Base-by-base conservation (phyloP, 1,140 invertebrate species). In the Nasonia longicornis region DNA sequence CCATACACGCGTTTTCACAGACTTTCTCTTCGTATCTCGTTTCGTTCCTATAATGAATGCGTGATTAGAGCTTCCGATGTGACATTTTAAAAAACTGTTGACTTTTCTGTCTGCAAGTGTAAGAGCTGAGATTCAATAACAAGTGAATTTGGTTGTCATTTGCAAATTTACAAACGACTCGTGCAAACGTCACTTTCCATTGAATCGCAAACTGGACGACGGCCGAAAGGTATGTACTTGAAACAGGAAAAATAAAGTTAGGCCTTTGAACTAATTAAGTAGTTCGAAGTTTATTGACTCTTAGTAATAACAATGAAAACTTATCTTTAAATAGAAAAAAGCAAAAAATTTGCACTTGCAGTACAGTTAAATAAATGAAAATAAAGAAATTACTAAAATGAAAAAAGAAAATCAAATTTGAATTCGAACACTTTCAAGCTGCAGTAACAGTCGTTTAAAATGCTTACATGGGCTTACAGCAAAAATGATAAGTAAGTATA, bases 181-280 rank as follows among this genome's bases (percentile, higher is more conserved):
- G 16, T 48, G 22, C 12, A 58, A 2, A 42, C 12, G 14, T 58
- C 45, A 78, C 77, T 78, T 78, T 71, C 26, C 22, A 38, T 35
- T 38, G 77, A 70, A 58, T 31, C 11, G 31, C 31, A 14, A 22
- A 58, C 6, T 38, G 16, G 48, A 31, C 58, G 10, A 67, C 22
- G 22, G 3, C 16, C 22, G 11, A 14, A 22, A 79, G 70, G 78
- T 79, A 20, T 73, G 75, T 48, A 45, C 31, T 35, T 35, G 38
- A 69, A 67, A 69, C 69, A 80, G 79, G 72, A 69, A 52, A 63
- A 80, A 80, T 75, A 80, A 80, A 75, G 31, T 69, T 74, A 80
- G 79, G 48, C 79, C 45, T 80, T 80, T 80, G 42, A 80, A 67
- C 79, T 80, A 42, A 75, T 80, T 80, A 45, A 79, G 45, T 79